phyloP scores from a whole-genome alignment of 2,113 vertebrate genomes.

The Pangasianodon gigas region DNA sequence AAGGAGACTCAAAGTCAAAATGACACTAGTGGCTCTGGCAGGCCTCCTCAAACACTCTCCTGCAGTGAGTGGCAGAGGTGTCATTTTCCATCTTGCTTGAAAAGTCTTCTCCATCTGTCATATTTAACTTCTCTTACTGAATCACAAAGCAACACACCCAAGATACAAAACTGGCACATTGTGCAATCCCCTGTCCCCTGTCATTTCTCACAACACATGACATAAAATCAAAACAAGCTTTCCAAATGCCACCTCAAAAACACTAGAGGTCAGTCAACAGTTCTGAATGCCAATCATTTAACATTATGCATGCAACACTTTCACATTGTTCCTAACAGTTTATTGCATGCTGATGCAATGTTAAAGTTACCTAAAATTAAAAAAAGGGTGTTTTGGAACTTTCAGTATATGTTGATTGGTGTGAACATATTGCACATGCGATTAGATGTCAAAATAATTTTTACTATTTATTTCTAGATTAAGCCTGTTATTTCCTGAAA shows the following conservation, averaged over 20 bases:
- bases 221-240: conserved; percentile 30
- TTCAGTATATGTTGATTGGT: background rate
- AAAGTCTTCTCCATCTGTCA: conserved; percentile 55
- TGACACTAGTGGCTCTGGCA: conserved; percentile 73
- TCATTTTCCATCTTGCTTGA: conserved; percentile 52
- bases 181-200: background rate
- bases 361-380: background rate
- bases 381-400: background rate
- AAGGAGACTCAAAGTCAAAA: conserved; percentile 84
- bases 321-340: background rate
- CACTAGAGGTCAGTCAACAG: background rate
- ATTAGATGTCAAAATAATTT: background rate
- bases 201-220: conserved; percentile 7
- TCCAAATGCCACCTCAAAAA: conserved; percentile 11
- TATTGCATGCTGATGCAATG: background rate
- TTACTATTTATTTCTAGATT: background rate
- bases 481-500: background rate
- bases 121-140: conserved; percentile 35
- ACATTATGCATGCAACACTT: background rate
- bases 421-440: background rate
- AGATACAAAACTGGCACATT: conserved; percentile 1
- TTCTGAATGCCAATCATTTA: conserved; percentile 8
- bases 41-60: conserved; percentile 20
- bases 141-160: conserved; percentile 28
- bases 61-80: conserved; percentile 44